Evolutionary conservation across 2,888 invertebrate species (phyloP).

Genomic region (Hydrotaea cyrtoneurina): DNA sequence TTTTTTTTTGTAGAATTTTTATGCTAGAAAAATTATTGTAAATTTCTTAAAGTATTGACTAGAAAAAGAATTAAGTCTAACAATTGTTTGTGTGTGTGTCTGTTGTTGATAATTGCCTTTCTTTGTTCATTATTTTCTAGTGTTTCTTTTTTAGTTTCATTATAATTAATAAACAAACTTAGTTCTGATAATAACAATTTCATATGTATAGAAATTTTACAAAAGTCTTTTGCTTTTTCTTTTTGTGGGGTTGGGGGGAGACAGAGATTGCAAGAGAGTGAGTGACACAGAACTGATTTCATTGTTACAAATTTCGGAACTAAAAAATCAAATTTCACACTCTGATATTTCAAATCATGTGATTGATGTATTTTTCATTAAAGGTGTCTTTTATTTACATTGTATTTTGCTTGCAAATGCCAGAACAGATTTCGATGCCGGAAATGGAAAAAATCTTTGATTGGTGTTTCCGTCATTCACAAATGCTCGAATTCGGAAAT

Average conservation of each 20-base stretch:
- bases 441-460: background rate
- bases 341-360: no score
- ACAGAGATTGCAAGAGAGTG: background rate
- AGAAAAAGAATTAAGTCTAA: conserved; percentile 55
- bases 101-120: conserved; percentile 39
- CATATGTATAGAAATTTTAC: conserved; percentile 68
- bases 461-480: background rate
- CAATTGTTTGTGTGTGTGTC: background rate
- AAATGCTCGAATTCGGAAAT: background rate
- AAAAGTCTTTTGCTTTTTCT: conserved; percentile 47
- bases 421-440: background rate
- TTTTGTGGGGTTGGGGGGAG: background rate
- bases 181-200: conserved; percentile 33
- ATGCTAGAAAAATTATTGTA: conserved; percentile 3
- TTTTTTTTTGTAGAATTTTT: background rate
- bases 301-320: no score
- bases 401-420: background rate
- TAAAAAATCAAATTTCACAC: no score
- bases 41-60: conserved; percentile 33
- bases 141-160: conserved; percentile 48
- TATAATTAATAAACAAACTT: conserved; percentile 42
- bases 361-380: conserved; percentile 47
- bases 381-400: conserved; percentile 60
- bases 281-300: no score
- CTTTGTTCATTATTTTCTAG: conserved; percentile 48